A percentile compares a stretch with the other conserved stretches of the same genome.
phyloP scores from a whole-genome alignment of 2,113 vertebrate species.

The Marmota monax region DNA sequence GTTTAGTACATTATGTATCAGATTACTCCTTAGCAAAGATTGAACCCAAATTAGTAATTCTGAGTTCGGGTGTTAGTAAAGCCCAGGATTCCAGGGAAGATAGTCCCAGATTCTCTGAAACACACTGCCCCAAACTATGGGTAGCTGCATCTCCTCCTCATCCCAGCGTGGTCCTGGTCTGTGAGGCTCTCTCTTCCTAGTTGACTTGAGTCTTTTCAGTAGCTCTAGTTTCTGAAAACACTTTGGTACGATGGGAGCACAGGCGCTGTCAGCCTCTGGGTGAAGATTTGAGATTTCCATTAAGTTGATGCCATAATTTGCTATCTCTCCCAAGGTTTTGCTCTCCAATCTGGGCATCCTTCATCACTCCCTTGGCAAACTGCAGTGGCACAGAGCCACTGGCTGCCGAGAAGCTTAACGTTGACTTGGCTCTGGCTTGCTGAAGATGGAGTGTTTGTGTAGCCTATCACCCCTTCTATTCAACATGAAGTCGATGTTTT shows the following conservation, averaged over 20 bases:
- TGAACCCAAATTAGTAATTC: background rate
- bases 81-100: background rate
- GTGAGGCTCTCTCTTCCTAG: background rate
- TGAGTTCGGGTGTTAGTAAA: conserved; percentile 42
- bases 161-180: background rate
- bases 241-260: background rate
- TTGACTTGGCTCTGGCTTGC: conserved; percentile 16
- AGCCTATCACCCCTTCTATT: conserved; percentile 47
- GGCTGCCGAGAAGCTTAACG: conserved; percentile 55
- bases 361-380: conserved; percentile 68
- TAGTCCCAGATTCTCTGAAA: background rate
- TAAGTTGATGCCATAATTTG: conserved; percentile 67
- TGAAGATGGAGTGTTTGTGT: conserved; percentile 64
- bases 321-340: conserved; percentile 56
- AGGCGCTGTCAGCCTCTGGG: conserved; percentile 47
- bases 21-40: conserved; percentile 9
- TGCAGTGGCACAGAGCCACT: conserved; percentile 35
- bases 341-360: conserved; percentile 55
- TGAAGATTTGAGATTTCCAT: conserved; percentile 70
- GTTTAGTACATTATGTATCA: background rate
- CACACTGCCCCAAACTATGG: background rate
- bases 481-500: conserved; percentile 56
- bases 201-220: background rate
- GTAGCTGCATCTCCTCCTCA: background rate
- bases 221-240: background rate